These are phyloP conservation scores for Pantherophis guttatus DNA, from an alignment of 2,113 vertebrate species.

Conservation along the genomic window DNA sequence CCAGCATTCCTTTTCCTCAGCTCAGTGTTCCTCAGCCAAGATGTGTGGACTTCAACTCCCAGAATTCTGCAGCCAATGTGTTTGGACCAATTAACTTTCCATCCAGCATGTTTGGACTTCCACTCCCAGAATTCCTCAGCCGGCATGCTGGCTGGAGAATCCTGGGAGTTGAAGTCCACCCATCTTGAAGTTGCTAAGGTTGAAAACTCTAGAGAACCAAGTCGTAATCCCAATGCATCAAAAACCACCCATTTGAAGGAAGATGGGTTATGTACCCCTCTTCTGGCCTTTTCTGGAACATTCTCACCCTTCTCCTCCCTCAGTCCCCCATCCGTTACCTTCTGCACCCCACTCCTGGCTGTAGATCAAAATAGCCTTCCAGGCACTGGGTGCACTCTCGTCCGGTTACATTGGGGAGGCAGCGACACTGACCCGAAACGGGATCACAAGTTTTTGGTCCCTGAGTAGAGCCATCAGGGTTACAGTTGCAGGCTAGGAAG, in stretches of 20 bases:
- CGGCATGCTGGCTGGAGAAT: background rate
- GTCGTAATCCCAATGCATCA: background rate
- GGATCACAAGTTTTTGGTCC: conserved; percentile 72
- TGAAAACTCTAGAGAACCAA: background rate
- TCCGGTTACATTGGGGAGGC: conserved; percentile 77
- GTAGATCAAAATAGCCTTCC: conserved; percentile 80
- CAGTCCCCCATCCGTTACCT: conserved; percentile 63
- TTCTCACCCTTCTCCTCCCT: background rate
- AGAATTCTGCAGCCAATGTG: background rate
- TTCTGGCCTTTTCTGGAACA: background rate
- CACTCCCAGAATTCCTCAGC: background rate
- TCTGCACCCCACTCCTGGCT: conserved; percentile 74
- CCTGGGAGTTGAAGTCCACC: background rate
- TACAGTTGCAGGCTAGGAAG: conserved; percentile 81
- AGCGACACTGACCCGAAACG: conserved; percentile 77
- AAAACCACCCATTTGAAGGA: background rate
- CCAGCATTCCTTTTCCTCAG: background rate
- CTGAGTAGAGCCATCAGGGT: conserved; percentile 61
- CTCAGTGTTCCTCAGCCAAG: background rate
- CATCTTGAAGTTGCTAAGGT: background rate
- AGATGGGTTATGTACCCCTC: background rate
- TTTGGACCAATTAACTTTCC: too few relatives aligned
- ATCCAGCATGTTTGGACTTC: background rate
- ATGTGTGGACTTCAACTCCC: background rate
- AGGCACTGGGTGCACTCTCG: conserved; percentile 79